These are phyloP conservation scores for Mustelus asterias DNA, from an alignment of 2,113 vertebrate species.

Conservation along the genomic window DNA sequence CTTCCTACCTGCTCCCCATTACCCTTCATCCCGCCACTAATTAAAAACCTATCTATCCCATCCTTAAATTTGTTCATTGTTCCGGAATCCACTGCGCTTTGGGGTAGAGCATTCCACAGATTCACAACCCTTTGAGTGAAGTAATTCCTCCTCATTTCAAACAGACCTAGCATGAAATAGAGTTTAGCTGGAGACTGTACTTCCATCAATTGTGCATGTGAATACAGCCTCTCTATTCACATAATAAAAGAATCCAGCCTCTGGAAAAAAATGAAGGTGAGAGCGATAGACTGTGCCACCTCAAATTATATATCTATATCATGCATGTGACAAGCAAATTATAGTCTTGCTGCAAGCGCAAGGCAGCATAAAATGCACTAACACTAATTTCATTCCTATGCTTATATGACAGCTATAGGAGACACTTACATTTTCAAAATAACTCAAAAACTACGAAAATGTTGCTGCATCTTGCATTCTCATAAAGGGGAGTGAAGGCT, in stretches of 20 bases:
- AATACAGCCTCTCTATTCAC: too few species aligned
- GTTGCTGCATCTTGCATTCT: background rate
- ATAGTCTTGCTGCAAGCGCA: background rate
- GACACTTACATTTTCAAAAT: background rate
- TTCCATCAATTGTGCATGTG: background rate
- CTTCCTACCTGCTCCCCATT: too few species aligned
- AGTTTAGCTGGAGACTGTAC: background rate
- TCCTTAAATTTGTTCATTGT: too few species aligned
- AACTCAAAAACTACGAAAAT: background rate
- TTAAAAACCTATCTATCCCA: too few species aligned
- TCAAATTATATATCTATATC: background rate
- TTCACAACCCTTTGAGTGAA: too few species aligned
- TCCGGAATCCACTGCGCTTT: too few species aligned
- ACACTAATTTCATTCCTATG: background rate
- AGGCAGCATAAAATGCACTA: background rate
- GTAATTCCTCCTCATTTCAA: background rate
- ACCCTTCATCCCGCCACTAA: too few species aligned
- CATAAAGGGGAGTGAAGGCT: background rate
- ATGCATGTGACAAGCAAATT: background rate
- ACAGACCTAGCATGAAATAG: background rate
- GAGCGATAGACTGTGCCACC: background rate
- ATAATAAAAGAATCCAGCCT: too few species aligned
- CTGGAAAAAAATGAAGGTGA: background rate
- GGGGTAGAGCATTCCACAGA: too few species aligned
- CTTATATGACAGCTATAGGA: background rate